A percentile compares a stretch with the other conserved stretches of the same genome.
Conservation (phyloP, 2,888 invertebrate genomes). For the Synergus itoensis region DNA sequence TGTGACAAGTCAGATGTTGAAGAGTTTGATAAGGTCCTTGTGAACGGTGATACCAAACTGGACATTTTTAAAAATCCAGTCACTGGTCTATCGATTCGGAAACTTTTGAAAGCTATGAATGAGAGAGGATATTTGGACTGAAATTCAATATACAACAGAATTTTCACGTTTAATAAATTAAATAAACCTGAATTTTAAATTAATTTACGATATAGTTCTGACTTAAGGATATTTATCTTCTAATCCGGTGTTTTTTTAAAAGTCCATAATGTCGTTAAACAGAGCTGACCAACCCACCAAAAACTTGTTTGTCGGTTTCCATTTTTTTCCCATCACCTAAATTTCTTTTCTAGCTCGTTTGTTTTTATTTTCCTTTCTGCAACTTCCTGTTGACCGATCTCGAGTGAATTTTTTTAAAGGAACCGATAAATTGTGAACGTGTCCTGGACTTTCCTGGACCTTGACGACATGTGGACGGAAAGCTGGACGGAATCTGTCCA, state of each 20-base stretch:
- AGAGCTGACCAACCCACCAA: not conserved
- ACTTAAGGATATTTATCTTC: too few relatives aligned
- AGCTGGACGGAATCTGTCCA: not conserved
- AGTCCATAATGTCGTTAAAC: not conserved
- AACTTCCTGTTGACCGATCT: slow-evolving; percentile 26
- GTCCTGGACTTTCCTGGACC: not conserved
- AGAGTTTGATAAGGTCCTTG: slow-evolving; percentile 51
- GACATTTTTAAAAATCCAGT: slow-evolving; percentile 60
- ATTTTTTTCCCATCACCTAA: not conserved
- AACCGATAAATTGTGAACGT: not conserved
- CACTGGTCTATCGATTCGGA: slow-evolving; percentile 51
- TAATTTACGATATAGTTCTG: too few relatives aligned
- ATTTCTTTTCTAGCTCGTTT: not conserved
- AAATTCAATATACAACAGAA: not conserved
- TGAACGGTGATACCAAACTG: slow-evolving; percentile 55
- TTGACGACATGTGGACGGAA: slow-evolving; percentile 40
- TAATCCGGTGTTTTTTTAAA: not conserved
- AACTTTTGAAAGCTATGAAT: slow-evolving; percentile 59
- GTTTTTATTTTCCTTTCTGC: not conserved
- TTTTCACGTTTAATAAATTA: not conserved
- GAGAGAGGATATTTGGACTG: slow-evolving; percentile 60
- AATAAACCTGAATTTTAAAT: too few relatives aligned
- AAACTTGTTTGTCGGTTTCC: not conserved
- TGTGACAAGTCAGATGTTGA: slow-evolving; percentile 59
- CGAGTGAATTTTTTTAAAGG: not conserved